Percentiles rank a stretch among this genome's conserved stretches.
Conservation (phyloP, 2,888 invertebrate genomes). For the Brachylomia viminalis region DNA sequence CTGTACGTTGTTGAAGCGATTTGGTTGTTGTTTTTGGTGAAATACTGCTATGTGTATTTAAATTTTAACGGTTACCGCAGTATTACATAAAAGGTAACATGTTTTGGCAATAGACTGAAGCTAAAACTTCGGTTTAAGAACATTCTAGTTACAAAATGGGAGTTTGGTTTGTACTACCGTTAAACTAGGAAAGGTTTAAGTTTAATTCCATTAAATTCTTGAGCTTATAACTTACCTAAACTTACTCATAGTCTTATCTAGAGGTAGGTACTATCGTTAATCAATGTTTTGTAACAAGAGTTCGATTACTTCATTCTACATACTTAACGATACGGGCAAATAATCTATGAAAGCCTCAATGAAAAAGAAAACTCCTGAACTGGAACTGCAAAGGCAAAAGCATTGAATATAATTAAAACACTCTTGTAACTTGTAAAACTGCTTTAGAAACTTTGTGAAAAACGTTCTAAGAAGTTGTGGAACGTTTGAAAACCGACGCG, state of each 20-base stretch:
- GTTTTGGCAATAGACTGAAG: neutral
- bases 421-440: conserved; percentile 40
- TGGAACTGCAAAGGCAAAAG: conserved; percentile 22
- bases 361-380: conserved; percentile 25
- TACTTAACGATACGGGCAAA: conserved; percentile 1
- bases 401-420: conserved; percentile 56
- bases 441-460: conserved; percentile 46
- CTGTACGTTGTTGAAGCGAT: conserved; percentile 30
- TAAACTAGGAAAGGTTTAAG: neutral
- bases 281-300: neutral
- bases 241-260: neutral
- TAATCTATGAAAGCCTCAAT: conserved; percentile 3
- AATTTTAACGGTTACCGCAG: neutral
- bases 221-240: too few relatives aligned
- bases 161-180: conserved; percentile 1
- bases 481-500: conserved; percentile 54
- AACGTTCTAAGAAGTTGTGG: conserved; percentile 44
- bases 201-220: neutral
- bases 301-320: neutral
- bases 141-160: neutral
- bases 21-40: conserved; percentile 15
- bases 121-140: neutral
- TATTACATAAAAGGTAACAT: neutral
- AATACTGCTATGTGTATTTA: neutral
- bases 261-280: neutral